Conservation (phyloP, 2,113 vertebrate species). For the Eulacestoma nigropectus region DNA sequence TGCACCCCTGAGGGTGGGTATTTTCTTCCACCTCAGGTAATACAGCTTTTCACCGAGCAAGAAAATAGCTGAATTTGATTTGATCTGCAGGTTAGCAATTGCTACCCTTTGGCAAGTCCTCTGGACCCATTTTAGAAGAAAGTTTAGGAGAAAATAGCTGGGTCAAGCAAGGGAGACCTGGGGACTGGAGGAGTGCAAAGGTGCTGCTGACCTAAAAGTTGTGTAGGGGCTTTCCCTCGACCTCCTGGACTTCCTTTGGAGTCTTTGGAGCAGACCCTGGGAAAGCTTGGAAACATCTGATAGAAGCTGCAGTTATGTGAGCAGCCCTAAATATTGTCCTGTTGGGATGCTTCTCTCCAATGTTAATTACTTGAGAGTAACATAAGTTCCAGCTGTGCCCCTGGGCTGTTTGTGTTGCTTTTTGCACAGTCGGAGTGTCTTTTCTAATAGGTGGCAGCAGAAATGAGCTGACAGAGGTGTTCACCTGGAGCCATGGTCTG, state of each 20-base stretch:
- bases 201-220: not conserved
- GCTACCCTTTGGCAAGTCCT: not conserved
- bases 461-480: not conserved
- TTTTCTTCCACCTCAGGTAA: not conserved
- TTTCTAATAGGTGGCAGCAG: not conserved
- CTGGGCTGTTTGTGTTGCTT: not conserved
- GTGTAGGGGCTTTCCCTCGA: not conserved
- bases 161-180: not conserved
- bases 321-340: not conserved
- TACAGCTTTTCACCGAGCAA: not conserved
- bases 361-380: not conserved
- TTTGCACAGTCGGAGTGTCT: not conserved
- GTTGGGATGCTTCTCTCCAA: not conserved
- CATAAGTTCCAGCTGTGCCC: not conserved
- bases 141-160: not conserved
- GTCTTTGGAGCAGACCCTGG: not conserved
- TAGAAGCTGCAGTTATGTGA: not conserved
- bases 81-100: not conserved
- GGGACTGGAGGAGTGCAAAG: not conserved
- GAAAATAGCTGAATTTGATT: not conserved
- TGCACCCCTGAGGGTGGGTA: not conserved
- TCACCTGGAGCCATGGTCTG: not conserved
- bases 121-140: not conserved
- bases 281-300: not conserved
- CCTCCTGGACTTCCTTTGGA: not conserved